A percentile compares a stretch with the other conserved stretches of the same genome.
These are phyloP conservation scores for Elgaria multicarinata DNA, from an alignment of 2,113 vertebrate genomes.

Conservation along the genomic window DNA sequence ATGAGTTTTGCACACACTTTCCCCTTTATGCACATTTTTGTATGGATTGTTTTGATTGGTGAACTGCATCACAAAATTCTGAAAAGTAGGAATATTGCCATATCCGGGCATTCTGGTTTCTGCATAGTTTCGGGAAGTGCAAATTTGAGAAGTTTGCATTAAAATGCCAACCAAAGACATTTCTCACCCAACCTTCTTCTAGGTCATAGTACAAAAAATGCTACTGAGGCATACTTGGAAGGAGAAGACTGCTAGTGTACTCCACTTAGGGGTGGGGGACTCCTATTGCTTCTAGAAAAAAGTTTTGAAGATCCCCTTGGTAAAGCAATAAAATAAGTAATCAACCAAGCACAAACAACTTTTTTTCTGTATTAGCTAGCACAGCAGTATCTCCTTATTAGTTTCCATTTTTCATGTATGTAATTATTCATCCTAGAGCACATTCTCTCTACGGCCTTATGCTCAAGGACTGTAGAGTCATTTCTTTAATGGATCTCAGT, in stretches of 20 bases:
- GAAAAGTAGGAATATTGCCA: too few relatives aligned
- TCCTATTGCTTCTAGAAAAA: neutral
- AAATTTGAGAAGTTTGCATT: too few relatives aligned
- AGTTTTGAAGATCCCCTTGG: constrained; percentile 14
- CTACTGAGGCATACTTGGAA: neutral
- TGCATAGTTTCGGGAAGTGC: too few relatives aligned
- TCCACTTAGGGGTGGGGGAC: too few relatives aligned
- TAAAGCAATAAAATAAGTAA: constrained; percentile 17
- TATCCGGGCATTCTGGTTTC: too few relatives aligned
- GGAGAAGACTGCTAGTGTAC: neutral
- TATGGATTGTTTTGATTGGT: too few relatives aligned
- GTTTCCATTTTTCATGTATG: constrained; percentile 48
- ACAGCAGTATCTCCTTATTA: constrained; percentile 31
- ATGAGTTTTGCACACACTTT: too few relatives aligned
- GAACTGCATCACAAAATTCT: too few relatives aligned
- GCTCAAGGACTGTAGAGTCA: constrained; percentile 46
- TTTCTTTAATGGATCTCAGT: constrained; percentile 52
- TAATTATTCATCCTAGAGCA: constrained; percentile 51
- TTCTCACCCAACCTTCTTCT: neutral
- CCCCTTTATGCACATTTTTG: too few relatives aligned
- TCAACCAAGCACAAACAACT: constrained; percentile 5
- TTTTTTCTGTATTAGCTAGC: constrained; percentile 37
- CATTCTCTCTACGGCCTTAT: constrained; percentile 40
- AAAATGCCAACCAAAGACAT: too few relatives aligned
- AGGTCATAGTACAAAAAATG: neutral